A percentile compares a stretch with the other conserved stretches of the same genome.
Evolutionary conservation across 2,113 vertebrate genomes (phyloP).

Genomic region (Oryzias curvinotus): DNA sequence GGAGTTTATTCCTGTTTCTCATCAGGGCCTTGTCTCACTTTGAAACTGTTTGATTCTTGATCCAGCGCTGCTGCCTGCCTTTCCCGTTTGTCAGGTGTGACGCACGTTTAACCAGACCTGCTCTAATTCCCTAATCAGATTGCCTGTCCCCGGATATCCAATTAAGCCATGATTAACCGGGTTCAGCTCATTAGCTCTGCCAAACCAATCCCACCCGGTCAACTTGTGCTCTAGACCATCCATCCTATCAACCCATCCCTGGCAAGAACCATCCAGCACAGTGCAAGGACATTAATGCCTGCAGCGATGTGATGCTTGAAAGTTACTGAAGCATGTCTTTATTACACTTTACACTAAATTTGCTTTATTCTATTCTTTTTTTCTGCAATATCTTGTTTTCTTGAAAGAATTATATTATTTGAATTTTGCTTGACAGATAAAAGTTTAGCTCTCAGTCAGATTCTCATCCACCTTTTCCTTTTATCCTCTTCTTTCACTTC

Average conservation of each 20-base stretch:
- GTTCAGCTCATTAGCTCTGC: slow-evolving; percentile 77
- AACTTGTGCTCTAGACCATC: slow-evolving; percentile 17
- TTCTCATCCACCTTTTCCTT: slow-evolving; percentile 24
- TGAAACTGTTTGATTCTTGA: slow-evolving; percentile 31
- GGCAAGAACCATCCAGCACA: not conserved
- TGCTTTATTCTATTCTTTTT: too few relatives aligned
- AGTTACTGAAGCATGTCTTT: not conserved
- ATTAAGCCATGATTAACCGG: slow-evolving; percentile 71
- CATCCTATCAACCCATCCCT: not conserved
- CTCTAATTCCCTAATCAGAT: slow-evolving; percentile 79
- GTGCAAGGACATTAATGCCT: not conserved
- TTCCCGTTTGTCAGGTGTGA: slow-evolving; percentile 62
- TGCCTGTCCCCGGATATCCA: slow-evolving; percentile 73
- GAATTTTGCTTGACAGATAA: too few relatives aligned
- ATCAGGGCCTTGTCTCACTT: not conserved
- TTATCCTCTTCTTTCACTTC: slow-evolving; percentile 34
- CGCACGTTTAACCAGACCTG: slow-evolving; percentile 62
- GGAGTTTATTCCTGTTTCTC: not conserved
- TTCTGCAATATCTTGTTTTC: too few relatives aligned
- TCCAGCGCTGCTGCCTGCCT: slow-evolving; percentile 6
- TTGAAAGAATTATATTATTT: too few relatives aligned
- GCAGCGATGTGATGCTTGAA: not conserved
- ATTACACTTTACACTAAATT: not conserved
- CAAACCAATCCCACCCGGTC: slow-evolving; percentile 61
- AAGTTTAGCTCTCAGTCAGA: too few relatives aligned